Conservation (phyloP, 2,113 vertebrate species). For the Cinclus mexicanus region DNA sequence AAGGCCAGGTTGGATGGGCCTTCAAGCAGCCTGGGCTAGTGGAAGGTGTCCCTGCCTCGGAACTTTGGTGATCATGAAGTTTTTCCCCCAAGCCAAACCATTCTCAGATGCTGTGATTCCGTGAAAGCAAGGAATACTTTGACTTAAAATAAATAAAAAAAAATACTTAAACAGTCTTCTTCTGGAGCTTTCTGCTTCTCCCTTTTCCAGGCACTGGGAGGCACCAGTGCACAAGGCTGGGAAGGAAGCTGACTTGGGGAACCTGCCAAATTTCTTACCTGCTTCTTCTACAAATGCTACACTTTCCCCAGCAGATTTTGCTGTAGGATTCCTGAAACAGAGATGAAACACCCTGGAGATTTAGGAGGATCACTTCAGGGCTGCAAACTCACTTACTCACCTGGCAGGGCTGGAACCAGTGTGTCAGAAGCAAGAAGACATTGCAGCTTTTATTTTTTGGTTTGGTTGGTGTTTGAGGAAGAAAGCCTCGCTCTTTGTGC, state of each 20-base stretch:
- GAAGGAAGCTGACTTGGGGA: background rate
- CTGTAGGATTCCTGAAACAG: background rate
- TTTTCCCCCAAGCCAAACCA: background rate
- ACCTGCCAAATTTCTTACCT: background rate
- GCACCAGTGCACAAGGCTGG: background rate
- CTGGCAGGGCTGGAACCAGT: background rate
- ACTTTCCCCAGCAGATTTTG: background rate
- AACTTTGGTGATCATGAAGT: background rate
- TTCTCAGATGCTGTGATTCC: too few species aligned
- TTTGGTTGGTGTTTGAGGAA: accelerated
- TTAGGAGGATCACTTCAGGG: background rate
- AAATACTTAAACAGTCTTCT: accelerated
- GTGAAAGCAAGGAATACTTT: accelerated
- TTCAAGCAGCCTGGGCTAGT: background rate
- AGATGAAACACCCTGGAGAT: background rate
- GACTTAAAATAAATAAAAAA: background rate
- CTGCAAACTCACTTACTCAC: background rate
- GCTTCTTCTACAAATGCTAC: accelerated
- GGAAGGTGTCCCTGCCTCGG: background rate
- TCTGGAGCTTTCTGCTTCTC: background rate
- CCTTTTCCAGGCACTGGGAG: conserved; percentile 15
- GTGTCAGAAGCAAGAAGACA: background rate
- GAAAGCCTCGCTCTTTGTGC: background rate
- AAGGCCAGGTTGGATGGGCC: background rate
- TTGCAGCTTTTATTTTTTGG: background rate